Base-by-base conservation (phyloP, 2,888 invertebrate genomes). In the Amblyteles armatorius region DNA sequence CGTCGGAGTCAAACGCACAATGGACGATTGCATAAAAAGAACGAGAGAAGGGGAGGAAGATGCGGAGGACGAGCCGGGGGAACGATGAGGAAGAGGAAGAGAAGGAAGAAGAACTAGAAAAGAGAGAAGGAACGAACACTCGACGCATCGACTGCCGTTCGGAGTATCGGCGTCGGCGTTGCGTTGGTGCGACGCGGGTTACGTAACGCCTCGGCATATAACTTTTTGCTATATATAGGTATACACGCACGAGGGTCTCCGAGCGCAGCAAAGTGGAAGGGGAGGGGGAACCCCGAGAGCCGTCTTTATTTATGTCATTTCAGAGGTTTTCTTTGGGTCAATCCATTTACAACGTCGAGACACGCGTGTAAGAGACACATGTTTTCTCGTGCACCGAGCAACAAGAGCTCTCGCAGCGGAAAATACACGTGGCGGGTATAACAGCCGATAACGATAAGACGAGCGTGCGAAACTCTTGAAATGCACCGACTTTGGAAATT, bases 281-380 rank as follows among this genome's bases (percentile, higher is more conserved):
- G 44, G 13, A 48, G 13, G 48, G 65, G 73, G 76, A 48, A 11
- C 44, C 72, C 52, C 48, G 57, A 63, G 63, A 81, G 87, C 79
- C 55, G 74, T 76, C 87, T 89, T 92, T 90, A 93, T 93, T 93
- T 91, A 90, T 92, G 92, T 91, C 92, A 92, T 93, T 93, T 93
- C 90, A 93, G 91, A 92, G 92, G 92, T 92, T 93, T 93, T 93
- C 92, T 91, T 91, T 89, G 88, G 93, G 93, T 93, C 93, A 93
- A 93, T 93, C 93, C 93, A 90, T 92, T 93, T 93, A 90, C 90
- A 90, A 90, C 87, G 88, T 80, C 88, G 69, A 88, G 82, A 88
- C 89, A 90, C 89, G 89, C 89, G 87, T 88, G 86, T 88, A 80
- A 9, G 40, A 40, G 40, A 40, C 40, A 40, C 2, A 40, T 11